Evolutionary conservation across 2,888 invertebrate genomes (phyloP).

Genomic region (Cephus runcator): DNA sequence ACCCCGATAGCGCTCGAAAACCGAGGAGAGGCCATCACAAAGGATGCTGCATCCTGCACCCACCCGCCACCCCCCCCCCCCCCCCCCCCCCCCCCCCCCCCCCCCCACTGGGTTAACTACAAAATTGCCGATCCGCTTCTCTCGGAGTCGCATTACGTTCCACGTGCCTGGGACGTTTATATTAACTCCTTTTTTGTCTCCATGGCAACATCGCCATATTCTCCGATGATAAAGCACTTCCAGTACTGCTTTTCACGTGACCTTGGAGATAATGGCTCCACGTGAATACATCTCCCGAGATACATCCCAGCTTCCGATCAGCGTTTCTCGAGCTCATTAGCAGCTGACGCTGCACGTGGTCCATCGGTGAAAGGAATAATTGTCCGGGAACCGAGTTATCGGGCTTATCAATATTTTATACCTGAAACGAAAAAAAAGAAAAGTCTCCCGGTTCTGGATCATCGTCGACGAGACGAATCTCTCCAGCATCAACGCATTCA

Average conservation of each 20-base stretch:
- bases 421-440: no score
- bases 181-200: not conserved
- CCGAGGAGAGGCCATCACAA: constrained; percentile 17
- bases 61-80: no score
- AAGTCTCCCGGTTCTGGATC: not conserved
- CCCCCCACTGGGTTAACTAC: not conserved
- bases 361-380: not conserved
- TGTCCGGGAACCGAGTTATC: not conserved
- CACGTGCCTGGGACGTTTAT: not conserved
- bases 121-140: not conserved
- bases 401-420: not conserved
- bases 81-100: no score
- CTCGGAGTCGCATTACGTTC: not conserved
- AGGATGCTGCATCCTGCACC: not conserved
- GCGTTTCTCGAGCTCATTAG: not conserved
- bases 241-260: not conserved
- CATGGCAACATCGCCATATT: not conserved
- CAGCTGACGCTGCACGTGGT: not conserved
- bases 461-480: not conserved
- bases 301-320: not conserved
- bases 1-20: constrained; percentile 8
- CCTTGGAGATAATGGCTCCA: not conserved
- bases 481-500: not conserved
- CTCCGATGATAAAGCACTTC: not conserved
- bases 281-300: no score